Evolutionary conservation across 37 sponge, comb jelly and placozoan genomes (phyloP).

Genomic region (Ephydatia muelleri): DNA sequence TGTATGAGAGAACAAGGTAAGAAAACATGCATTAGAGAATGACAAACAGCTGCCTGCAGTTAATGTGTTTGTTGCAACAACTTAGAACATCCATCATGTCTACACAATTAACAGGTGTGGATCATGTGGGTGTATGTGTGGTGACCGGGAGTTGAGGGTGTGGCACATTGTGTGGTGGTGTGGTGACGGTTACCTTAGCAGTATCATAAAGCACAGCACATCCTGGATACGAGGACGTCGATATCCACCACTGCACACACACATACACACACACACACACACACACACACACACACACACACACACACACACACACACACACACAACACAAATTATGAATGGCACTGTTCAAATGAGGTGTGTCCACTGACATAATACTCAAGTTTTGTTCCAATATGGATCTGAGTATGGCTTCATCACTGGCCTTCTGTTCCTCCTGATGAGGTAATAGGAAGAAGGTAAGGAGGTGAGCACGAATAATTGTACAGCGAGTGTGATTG

Average conservation of each 20-base stretch:
- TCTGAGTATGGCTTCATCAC: slow-evolving; percentile 42
- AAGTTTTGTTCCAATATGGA: slow-evolving; percentile 65
- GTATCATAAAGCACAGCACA: slow-evolving; percentile 45
- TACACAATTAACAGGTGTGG: no score
- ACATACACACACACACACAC: background rate
- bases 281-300: background rate
- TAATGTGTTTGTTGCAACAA: no score
- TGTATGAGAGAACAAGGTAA: background rate
- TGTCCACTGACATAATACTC: slow-evolving; percentile 37
- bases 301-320: no score
- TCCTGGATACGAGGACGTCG: slow-evolving; percentile 54
- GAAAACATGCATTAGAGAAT: no score
- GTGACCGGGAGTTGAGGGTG: background rate
- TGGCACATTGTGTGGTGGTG: no score
- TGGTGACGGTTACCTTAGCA: slow-evolving; percentile 60
- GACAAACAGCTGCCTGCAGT: no score
- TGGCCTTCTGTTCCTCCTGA: slow-evolving; percentile 53
- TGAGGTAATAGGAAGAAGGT: background rate
- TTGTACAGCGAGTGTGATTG: no score
- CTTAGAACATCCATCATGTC: no score
- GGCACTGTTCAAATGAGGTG: no score
- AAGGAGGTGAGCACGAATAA: background rate
- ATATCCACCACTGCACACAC: slow-evolving; percentile 52
- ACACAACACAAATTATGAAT: no score
- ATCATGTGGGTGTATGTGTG: background rate